Evolutionary conservation across 2,113 vertebrate genomes (phyloP).

Genomic region (Aramus guarauna): DNA sequence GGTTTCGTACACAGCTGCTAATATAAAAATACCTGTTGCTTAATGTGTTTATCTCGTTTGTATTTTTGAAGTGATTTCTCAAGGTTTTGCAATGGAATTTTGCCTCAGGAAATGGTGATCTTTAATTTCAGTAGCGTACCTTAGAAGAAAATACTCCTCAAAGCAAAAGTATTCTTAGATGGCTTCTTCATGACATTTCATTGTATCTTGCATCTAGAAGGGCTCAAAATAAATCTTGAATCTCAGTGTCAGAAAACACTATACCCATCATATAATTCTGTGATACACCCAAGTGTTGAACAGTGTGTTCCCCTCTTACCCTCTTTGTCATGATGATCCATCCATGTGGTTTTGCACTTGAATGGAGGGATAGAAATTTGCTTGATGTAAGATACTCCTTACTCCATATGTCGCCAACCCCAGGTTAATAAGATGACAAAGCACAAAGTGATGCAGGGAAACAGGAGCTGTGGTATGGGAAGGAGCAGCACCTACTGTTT

Average conservation of each 20-base stretch:
- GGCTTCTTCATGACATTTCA: neutral
- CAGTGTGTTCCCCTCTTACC: neutral
- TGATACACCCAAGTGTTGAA: neutral
- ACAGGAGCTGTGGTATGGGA: neutral
- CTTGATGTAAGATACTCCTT: neutral
- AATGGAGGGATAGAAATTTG: neutral
- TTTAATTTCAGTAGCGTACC: constrained; percentile 17
- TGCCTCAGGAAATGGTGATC: neutral
- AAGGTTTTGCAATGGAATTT: constrained; percentile 52
- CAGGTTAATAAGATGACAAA: neutral
- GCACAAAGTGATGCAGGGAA: neutral
- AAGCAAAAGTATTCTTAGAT: neutral
- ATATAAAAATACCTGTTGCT: constrained; percentile 32
- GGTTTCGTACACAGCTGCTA: neutral
- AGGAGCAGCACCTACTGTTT: neutral
- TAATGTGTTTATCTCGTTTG: constrained; percentile 16
- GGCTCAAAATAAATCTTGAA: neutral
- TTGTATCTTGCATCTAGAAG: neutral
- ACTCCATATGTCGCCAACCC: neutral
- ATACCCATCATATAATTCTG: neutral
- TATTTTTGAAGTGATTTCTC: constrained; percentile 48
- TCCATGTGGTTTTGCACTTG: neutral
- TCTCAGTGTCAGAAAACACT: neutral
- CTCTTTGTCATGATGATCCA: neutral
- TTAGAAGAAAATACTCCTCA: constrained; percentile 8